A percentile compares a stretch with the other conserved stretches of the same genome.
phyloP scores from a whole-genome alignment of 1,140 invertebrate species.

The Wasmannia auropunctata region DNA sequence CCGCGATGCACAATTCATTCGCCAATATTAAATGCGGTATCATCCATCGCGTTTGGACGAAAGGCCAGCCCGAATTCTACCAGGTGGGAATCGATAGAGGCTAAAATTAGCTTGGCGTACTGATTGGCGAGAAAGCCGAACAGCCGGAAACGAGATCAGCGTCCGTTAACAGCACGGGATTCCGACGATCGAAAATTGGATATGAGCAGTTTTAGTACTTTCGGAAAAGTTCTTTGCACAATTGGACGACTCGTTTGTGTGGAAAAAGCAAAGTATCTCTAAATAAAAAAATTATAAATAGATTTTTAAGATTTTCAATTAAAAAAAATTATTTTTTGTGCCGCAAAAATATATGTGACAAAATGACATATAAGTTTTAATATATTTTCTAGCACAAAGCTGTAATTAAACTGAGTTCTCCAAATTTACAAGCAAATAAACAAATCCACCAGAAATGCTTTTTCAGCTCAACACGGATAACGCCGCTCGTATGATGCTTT shows the following conservation, averaged over 20 bases:
- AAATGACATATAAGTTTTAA: neutral
- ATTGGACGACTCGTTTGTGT: neutral
- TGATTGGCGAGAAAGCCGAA: constrained; percentile 57
- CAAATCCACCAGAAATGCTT: neutral
- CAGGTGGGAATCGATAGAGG: constrained; percentile 63
- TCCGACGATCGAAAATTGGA: constrained; percentile 46
- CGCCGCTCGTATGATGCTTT: neutral
- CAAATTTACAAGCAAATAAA: neutral
- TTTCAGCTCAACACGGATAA: neutral
- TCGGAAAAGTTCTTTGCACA: neutral
- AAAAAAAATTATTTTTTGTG: neutral
- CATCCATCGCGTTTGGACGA: constrained; percentile 25
- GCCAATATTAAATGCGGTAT: constrained; percentile 38
- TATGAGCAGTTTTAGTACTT: constrained; percentile 12
- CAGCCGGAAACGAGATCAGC: constrained; percentile 60
- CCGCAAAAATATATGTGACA: neutral
- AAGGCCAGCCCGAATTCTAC: constrained; percentile 57
- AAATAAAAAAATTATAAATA: neutral
- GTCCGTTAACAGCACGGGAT: constrained; percentile 36
- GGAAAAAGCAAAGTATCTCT: neutral
- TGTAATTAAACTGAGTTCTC: neutral
- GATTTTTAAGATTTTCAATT: neutral
- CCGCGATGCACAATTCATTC: constrained; percentile 12
- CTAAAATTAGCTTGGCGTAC: constrained; percentile 63
- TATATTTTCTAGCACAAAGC: neutral